Percentiles rank a stretch among this genome's conserved stretches.
phyloP scores from a whole-genome alignment of 2,113 vertebrate genomes.

The Datnioides undecimradiatus region DNA sequence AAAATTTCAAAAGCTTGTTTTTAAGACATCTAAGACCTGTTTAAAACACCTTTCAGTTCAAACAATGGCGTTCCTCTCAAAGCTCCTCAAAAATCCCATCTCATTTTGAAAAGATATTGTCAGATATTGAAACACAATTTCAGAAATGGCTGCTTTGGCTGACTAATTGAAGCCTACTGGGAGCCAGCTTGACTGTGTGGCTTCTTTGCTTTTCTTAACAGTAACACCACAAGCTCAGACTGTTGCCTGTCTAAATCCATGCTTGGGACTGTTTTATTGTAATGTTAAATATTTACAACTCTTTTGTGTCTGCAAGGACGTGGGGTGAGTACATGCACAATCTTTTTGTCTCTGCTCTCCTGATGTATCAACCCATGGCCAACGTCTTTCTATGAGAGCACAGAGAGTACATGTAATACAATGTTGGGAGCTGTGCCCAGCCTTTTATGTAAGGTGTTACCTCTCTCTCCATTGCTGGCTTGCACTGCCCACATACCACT shows the following conservation, averaged over 20 bases:
- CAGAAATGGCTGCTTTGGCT: neutral
- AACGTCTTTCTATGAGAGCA: conserved; percentile 7
- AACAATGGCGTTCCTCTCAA: too few relatives aligned
- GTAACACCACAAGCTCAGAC: conserved; percentile 7
- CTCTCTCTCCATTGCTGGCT: conserved; percentile 38
- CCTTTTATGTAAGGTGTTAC: conserved; percentile 50
- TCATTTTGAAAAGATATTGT: neutral
- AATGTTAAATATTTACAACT: conserved; percentile 65
- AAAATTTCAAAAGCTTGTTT: too few relatives aligned
- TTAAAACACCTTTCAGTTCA: too few relatives aligned
- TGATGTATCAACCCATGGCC: conserved; percentile 14
- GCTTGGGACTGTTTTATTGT: conserved; percentile 40
- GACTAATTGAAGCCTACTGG: neutral
- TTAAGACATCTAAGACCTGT: too few relatives aligned
- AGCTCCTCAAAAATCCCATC: neutral
- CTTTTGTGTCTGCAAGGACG: conserved; percentile 44
- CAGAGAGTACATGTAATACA: conserved; percentile 28
- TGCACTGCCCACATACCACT: conserved; percentile 24
- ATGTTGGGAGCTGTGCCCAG: conserved; percentile 38
- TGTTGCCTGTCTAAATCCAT: conserved; percentile 15
- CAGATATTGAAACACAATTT: neutral
- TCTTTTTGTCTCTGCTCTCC: conserved; percentile 27
- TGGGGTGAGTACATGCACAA: conserved; percentile 34
- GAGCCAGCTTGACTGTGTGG: neutral
- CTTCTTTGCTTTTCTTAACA: conserved; percentile 21